Conservation (phyloP, 64 coral and sea anemone species). For the Orbicella faveolata region DNA sequence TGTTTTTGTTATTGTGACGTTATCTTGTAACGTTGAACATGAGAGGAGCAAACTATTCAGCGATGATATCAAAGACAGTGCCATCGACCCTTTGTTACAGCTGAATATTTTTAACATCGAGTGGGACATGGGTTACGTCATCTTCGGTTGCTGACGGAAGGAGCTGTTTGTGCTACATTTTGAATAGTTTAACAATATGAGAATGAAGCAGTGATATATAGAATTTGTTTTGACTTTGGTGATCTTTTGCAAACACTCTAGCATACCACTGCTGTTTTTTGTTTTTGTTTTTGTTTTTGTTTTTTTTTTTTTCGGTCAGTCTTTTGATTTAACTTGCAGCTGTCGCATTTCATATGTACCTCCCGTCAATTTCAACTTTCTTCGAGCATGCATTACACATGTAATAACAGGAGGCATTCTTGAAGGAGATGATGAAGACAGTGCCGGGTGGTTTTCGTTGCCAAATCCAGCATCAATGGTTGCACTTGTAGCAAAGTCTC, state of each 20-base stretch:
- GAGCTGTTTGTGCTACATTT: not conserved
- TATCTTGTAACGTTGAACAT: no score
- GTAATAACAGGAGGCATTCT: not conserved
- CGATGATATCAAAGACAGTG: not conserved
- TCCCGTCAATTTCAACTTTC: constrained; percentile 38
- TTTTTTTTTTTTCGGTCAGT: not conserved
- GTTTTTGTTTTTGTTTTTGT: no score
- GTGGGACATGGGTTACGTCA: not conserved
- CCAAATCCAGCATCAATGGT: no score
- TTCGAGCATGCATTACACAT: constrained; percentile 45
- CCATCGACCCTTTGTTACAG: not conserved
- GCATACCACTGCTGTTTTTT: constrained; percentile 16
- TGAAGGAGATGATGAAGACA: constrained; percentile 43
- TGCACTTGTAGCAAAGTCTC: no score
- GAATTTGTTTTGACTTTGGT: not conserved
- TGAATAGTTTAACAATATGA: no score
- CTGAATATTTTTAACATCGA: not conserved
- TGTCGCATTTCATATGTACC: not conserved
- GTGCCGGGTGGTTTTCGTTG: no score
- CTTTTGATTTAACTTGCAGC: constrained; percentile 20
- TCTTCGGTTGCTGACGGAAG: not conserved
- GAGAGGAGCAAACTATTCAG: no score
- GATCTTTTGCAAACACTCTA: constrained; percentile 6
- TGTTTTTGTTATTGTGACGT: no score
- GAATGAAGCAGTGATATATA: not conserved